These are phyloP conservation scores for Trachelus tabidus DNA, from an alignment of 2,888 invertebrate genomes.

Conservation along the genomic window DNA sequence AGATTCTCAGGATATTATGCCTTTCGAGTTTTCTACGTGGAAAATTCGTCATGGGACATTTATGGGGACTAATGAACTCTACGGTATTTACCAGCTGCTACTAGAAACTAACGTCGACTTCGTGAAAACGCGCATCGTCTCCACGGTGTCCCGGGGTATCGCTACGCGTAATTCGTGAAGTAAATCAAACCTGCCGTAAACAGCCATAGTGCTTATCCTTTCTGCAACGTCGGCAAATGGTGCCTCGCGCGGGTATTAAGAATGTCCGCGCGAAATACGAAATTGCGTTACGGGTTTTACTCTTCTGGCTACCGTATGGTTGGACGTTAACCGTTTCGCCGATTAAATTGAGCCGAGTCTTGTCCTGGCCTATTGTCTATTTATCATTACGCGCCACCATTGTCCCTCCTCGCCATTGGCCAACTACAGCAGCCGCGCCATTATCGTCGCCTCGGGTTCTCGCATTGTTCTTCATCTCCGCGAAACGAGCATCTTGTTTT, in stretches of 20 bases:
- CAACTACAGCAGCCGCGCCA: neutral
- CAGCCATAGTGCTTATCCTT: neutral
- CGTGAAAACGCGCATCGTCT: neutral
- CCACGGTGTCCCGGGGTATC: neutral
- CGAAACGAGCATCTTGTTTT: neutral
- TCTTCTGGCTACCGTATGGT: neutral
- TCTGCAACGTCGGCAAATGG: neutral
- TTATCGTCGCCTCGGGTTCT: neutral
- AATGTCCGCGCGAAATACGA: neutral
- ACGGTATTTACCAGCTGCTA: neutral
- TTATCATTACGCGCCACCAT: neutral
- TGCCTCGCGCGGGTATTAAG: neutral
- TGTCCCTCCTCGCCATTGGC: neutral
- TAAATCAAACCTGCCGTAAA: neutral
- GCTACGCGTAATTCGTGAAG: neutral
- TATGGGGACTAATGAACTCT: neutral
- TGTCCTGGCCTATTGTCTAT: neutral
- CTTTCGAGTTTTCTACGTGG: neutral
- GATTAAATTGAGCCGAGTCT: neutral
- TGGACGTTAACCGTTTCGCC: neutral
- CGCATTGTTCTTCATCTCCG: neutral
- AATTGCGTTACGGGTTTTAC: neutral
- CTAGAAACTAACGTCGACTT: neutral
- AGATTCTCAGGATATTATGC: neutral
- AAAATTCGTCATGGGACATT: neutral